Evolutionary conservation across 2,113 vertebrate genomes (phyloP).

Genomic region (Triplophysa siluroides): DNA sequence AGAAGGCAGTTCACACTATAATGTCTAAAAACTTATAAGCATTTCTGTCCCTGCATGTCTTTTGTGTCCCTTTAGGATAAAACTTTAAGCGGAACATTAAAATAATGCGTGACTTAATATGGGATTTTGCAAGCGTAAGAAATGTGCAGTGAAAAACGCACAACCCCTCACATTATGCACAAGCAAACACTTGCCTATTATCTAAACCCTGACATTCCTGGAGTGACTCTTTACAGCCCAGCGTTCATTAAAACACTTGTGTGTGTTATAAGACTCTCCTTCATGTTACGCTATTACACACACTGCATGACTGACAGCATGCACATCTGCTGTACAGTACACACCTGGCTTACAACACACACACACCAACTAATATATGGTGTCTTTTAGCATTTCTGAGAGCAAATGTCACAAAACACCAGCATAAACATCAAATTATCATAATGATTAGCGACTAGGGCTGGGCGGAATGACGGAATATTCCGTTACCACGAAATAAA

Average conservation of each 20-base stretch:
- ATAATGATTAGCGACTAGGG: no score
- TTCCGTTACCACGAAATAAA: no score
- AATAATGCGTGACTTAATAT: background rate
- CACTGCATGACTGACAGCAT: background rate
- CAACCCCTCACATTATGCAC: slow-evolving; percentile 5
- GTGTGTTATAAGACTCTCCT: background rate
- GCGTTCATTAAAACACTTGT: background rate
- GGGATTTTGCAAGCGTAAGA: background rate
- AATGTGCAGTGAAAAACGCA: background rate
- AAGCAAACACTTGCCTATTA: slow-evolving; percentile 39
- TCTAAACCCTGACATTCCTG: slow-evolving; percentile 33
- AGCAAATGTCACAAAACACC: no score
- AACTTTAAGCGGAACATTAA: no score
- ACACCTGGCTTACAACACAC: slow-evolving; percentile 1
- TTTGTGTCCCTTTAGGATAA: no score
- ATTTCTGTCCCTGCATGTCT: no score
- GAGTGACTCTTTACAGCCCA: background rate
- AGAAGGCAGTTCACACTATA: no score
- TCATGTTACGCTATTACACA: background rate
- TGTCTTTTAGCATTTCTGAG: no score
- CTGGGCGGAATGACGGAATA: no score
- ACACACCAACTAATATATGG: background rate
- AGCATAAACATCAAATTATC: no score
- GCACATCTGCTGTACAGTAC: background rate
- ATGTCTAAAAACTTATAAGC: no score